Evolutionary conservation across 2,888 invertebrate genomes (phyloP).

Genomic region (Sarcophaga subvicina): DNA sequence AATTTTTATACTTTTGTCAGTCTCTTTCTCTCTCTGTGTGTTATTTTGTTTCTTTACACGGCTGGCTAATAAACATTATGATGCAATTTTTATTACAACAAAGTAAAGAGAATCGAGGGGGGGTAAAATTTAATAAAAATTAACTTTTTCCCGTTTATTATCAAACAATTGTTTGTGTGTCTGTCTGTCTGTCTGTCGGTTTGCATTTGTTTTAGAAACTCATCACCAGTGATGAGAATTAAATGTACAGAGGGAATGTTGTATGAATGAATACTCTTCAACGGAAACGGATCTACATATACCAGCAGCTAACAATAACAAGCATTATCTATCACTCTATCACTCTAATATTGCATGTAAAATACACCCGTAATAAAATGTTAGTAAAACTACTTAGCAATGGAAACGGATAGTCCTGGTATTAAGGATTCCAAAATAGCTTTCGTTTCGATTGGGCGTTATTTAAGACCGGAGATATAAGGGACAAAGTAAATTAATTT

Average conservation of each 20-base stretch:
- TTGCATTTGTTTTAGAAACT: conserved; percentile 50
- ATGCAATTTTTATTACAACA: conserved; percentile 48
- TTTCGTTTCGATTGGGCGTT: too few species aligned
- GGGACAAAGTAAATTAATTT: too few species aligned
- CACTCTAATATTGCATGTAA: background rate
- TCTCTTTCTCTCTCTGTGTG: background rate
- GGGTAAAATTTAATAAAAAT: conserved; percentile 54
- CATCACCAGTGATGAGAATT: conserved; percentile 32
- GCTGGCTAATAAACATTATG: conserved; percentile 52
- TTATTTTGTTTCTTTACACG: conserved; percentile 6
- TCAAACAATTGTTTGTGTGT: conserved; percentile 19
- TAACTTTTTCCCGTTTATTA: conserved; percentile 44
- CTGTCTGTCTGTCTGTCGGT: conserved; percentile 14
- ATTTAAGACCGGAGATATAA: too few species aligned
- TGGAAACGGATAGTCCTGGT: too few species aligned
- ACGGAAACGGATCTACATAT: conserved; percentile 75
- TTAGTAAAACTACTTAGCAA: background rate
- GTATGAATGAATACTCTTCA: conserved; percentile 37
- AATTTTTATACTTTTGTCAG: background rate
- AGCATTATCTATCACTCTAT: conserved; percentile 31
- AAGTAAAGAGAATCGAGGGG: background rate
- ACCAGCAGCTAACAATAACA: conserved; percentile 56
- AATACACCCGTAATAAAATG: conserved; percentile 34
- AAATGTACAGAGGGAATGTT: too few species aligned
- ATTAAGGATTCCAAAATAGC: too few species aligned